Base-by-base conservation (phyloP, 2,113 vertebrate genomes). In the Chauna torquata region DNA sequence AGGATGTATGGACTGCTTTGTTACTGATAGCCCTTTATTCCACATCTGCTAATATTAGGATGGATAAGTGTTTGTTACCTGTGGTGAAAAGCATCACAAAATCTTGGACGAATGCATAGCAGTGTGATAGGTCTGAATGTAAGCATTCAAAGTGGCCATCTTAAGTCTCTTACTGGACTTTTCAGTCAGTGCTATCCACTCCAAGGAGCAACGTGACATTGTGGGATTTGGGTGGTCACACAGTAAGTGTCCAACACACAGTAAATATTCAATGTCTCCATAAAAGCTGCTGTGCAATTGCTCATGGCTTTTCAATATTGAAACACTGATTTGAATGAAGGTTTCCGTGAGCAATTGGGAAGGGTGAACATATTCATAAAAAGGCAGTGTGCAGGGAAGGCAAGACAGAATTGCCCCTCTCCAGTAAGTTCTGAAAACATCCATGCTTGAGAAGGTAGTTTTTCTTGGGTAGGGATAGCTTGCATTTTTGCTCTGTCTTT, bases 141-240 rank as follows among this genome's bases (percentile, higher is more conserved):
- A 36, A 58, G 54, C 52, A 27, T 64, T 89, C 1, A 2, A 70
- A 27, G 34, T 36, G 8, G 9, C 24, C 27, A 11, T 55, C 70
- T 58, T 75, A 77, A 22, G 38, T 36, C 22, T 93, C 6, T 50
- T 50, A 9, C 17, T 69, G 66, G 28, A 9, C 82, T 70, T 79
- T 10, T 82, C 57, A 81, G 66, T 72, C 1, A 2, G 3, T 69
- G 40, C 45, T 59, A 0, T 61, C 16, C 25, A 45, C 0, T 69
- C 83, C 50, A 38, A 52, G 57, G 57, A 61, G 47, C 76, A 42
- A 32, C 1, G 14, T 6, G 16, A 34, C 22, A 8, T 68, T 6
- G 13, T 38, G 45, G 12, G 14, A 40, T 69, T 68, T 72, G 38
- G 3, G 30, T 34, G 30, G n/a, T 84, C 42, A 18, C 1, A 0